Conservation (phyloP, 30 jellyfish, hydroid and myxozoan species). For the Chironex yamaguchii region DNA sequence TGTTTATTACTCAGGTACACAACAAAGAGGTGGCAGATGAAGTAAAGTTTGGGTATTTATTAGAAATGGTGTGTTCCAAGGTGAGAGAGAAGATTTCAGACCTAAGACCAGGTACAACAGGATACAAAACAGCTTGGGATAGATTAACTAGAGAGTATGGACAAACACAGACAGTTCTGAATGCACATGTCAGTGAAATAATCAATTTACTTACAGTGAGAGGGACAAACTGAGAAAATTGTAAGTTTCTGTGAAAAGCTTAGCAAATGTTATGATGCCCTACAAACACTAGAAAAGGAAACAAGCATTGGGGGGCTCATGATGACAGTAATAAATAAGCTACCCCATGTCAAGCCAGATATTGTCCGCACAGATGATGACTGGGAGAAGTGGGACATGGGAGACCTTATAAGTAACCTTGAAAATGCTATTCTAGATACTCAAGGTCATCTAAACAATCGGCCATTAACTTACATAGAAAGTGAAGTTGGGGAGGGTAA, state of each 20-base stretch:
- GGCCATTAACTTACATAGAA: constrained; percentile 42
- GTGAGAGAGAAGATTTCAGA: constrained; percentile 24
- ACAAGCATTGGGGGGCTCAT: constrained; percentile 43
- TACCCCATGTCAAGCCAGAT: constrained; percentile 67
- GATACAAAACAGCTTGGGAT: constrained; percentile 69
- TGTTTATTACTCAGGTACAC: constrained; percentile 58
- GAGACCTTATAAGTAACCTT: no score
- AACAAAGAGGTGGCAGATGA: constrained; percentile 43
- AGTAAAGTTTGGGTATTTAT: constrained; percentile 47
- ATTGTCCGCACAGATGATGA: constrained; percentile 63
- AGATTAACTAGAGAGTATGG: constrained; percentile 44
- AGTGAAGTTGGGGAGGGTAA: constrained; percentile 49
- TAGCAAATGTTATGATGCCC: constrained; percentile 58
- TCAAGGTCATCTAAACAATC: constrained; percentile 36
- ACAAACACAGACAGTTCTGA: constrained; percentile 34
- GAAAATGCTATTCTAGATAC: constrained; percentile 12
- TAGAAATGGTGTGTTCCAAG: constrained; percentile 42
- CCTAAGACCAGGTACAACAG: constrained; percentile 56
- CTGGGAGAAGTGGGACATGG: constrained; percentile 60
- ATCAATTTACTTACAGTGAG: constrained; percentile 32
- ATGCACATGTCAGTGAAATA: constrained; percentile 54
- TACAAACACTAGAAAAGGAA: constrained; percentile 31
- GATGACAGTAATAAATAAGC: constrained; percentile 64
- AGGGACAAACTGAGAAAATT: constrained; percentile 38
- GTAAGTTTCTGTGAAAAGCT: constrained; percentile 48